Percentiles rank a stretch among this genome's conserved stretches.
phyloP scores from a whole-genome alignment of 2,888 invertebrate species.

The Ecdyonurus torrentis region DNA sequence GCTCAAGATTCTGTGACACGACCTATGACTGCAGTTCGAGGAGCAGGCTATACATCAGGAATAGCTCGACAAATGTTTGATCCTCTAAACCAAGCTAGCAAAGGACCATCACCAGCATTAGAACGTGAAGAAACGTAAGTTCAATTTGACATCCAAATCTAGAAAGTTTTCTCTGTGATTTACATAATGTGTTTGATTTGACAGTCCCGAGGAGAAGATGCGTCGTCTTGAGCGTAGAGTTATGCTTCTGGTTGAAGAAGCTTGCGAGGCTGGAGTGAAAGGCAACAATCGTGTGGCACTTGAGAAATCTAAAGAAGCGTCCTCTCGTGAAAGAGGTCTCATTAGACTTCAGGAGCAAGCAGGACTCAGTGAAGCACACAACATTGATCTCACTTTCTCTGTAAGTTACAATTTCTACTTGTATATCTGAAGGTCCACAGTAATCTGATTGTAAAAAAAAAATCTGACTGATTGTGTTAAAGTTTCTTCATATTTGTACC shows the following conservation, averaged over 20 bases:
- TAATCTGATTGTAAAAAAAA: background rate
- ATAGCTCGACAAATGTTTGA: conserved; percentile 42
- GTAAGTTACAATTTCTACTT: too few species aligned
- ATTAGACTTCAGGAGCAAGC: conserved; percentile 85
- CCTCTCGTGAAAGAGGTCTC: conserved; percentile 75
- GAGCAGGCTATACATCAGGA: conserved; percentile 83
- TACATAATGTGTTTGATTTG: background rate
- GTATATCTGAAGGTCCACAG: too few species aligned
- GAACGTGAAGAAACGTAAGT: conserved; percentile 63
- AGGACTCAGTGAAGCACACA: conserved; percentile 75
- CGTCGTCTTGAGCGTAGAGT: conserved; percentile 3
- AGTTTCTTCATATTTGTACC: background rate
- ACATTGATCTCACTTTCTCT: conserved; percentile 88
- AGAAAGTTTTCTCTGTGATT: background rate
- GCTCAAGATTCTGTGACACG: conserved; percentile 28
- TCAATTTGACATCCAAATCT: background rate
- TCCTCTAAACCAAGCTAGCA: conserved; percentile 50
- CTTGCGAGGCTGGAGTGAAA: conserved; percentile 18
- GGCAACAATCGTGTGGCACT: conserved; percentile 36
- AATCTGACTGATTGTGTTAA: background rate
- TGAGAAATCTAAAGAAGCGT: conserved; percentile 92
- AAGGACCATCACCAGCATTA: conserved; percentile 37
- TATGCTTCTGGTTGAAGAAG: conserved; percentile 3
- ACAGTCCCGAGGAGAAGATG: conserved; percentile 4
- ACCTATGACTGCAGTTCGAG: conserved; percentile 93